Evolutionary conservation across 2,797 vertebrate genomes (phyloP).

Genomic region (Lophius americanus): DNA sequence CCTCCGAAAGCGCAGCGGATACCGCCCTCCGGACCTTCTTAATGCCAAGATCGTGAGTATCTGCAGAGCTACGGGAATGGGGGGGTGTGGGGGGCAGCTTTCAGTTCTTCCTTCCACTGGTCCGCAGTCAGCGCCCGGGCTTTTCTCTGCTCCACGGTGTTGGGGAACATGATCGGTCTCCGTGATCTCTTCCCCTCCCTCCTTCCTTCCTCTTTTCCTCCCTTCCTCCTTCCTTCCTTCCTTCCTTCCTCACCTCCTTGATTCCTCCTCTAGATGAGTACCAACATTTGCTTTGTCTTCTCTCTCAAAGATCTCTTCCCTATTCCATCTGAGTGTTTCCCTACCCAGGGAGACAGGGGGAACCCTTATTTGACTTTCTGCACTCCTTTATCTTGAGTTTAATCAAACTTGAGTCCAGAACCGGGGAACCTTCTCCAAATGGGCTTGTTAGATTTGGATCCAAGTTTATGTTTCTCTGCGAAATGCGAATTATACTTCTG

Average conservation of each 20-base stretch:
- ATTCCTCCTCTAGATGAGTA: neutral
- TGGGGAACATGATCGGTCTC: conserved; percentile 60
- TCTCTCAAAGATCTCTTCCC: too few species aligned
- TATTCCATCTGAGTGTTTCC: too few species aligned
- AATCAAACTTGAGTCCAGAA: too few species aligned
- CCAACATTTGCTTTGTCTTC: too few species aligned
- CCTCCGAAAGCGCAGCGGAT: conserved; percentile 80
- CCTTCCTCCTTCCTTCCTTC: conserved; percentile 1
- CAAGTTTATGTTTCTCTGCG: too few species aligned
- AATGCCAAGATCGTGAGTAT: conserved; percentile 85
- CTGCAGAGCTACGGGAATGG: conserved; percentile 15
- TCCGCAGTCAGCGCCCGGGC: conserved; percentile 37
- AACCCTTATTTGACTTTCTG: too few species aligned
- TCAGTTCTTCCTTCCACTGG: conserved; percentile 20
- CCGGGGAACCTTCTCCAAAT: too few species aligned
- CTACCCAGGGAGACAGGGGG: too few species aligned
- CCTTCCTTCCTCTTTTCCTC: neutral
- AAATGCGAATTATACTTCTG: too few species aligned
- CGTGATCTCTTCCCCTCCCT: conserved; percentile 19
- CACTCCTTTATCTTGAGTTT: too few species aligned
- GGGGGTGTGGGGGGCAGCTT: neutral
- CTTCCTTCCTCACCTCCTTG: conserved; percentile 22
- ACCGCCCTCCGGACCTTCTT: conserved; percentile 80
- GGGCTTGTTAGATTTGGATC: too few species aligned
- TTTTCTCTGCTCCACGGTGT: conserved; percentile 45